Percentiles rank a stretch among this genome's conserved stretches.
These are phyloP conservation scores for Enhydra lutris DNA, from an alignment of 2,113 vertebrate genomes.

Conservation along the genomic window DNA sequence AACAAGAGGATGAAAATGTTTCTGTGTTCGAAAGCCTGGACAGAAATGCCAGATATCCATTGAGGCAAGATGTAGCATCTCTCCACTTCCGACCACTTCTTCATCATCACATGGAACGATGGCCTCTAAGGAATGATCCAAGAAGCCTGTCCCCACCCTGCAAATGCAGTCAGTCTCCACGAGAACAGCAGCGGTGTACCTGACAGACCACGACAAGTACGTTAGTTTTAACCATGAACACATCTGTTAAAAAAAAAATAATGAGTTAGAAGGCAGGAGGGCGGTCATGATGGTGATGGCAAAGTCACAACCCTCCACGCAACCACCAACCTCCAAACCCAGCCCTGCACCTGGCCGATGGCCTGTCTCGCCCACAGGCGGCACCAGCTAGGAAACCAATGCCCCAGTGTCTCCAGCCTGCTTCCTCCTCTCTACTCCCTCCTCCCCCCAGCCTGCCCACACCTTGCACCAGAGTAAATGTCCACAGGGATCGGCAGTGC, in stretches of 20 bases:
- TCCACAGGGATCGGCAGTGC: neutral
- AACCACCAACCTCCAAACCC: neutral
- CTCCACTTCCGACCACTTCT: neutral
- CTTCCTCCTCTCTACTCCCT: too few species aligned
- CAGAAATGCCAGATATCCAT: neutral
- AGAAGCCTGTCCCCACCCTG: neutral
- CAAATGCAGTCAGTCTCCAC: neutral
- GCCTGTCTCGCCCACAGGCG: too few species aligned
- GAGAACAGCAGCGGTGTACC: neutral
- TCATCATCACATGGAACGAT: accelerated
- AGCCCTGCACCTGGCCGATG: accelerated
- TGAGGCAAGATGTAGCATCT: accelerated
- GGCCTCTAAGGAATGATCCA: neutral
- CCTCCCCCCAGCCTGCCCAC: neutral
- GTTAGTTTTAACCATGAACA: neutral
- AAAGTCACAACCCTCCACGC: accelerated
- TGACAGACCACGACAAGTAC: neutral
- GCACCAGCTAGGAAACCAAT: neutral
- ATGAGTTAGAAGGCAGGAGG: too few species aligned
- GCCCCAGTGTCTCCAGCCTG: accelerated
- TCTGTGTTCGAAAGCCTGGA: neutral
- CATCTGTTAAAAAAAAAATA: neutral
- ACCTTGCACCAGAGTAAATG: neutral
- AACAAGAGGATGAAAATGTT: too few species aligned
- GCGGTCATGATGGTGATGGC: accelerated